A percentile compares a stretch with the other conserved stretches of the same genome.
Evolutionary conservation across 2,888 invertebrate genomes (phyloP).

Genomic region (Watsonalla binaria): DNA sequence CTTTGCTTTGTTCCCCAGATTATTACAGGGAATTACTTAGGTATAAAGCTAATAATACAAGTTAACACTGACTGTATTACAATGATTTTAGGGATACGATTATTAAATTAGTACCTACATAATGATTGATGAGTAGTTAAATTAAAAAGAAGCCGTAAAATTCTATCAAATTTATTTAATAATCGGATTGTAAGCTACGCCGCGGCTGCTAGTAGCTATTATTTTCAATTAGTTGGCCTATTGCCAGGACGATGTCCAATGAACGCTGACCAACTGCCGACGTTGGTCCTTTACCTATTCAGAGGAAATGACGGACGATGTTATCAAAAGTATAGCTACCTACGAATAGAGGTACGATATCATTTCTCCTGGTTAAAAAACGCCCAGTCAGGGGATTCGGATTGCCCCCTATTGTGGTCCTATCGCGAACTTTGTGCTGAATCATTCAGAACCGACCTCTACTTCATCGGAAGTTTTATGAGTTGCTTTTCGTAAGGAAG

Average conservation of each 20-base stretch:
- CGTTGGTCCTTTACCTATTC: slow-evolving; percentile 24
- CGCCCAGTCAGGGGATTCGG: slow-evolving; percentile 26
- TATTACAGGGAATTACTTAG: too few relatives aligned
- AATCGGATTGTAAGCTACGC: not conserved
- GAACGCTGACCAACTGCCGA: slow-evolving; percentile 14
- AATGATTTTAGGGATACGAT: too few relatives aligned
- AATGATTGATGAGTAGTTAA: too few relatives aligned
- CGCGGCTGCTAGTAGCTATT: not conserved
- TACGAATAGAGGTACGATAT: too few relatives aligned
- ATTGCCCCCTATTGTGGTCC: slow-evolving; percentile 16
- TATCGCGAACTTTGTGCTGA: slow-evolving; percentile 20
- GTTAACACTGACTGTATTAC: too few relatives aligned
- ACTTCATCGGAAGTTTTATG: slow-evolving; percentile 16
- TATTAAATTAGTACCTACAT: too few relatives aligned
- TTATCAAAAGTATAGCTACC: slow-evolving; percentile 23
- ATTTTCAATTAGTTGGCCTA: slow-evolving; percentile 8
- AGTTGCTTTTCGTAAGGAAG: not conserved
- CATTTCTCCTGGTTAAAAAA: slow-evolving; percentile 11
- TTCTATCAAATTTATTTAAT: not conserved
- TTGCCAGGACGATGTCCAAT: slow-evolving; percentile 10
- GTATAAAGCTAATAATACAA: too few relatives aligned
- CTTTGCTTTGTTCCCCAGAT: too few relatives aligned
- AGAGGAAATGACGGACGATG: slow-evolving; percentile 38
- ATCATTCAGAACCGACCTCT: slow-evolving; percentile 17
- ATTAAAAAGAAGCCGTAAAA: too few relatives aligned